Base-by-base conservation (phyloP, 2,797 vertebrate genomes). In the Synaphobranchus kaupii region DNA sequence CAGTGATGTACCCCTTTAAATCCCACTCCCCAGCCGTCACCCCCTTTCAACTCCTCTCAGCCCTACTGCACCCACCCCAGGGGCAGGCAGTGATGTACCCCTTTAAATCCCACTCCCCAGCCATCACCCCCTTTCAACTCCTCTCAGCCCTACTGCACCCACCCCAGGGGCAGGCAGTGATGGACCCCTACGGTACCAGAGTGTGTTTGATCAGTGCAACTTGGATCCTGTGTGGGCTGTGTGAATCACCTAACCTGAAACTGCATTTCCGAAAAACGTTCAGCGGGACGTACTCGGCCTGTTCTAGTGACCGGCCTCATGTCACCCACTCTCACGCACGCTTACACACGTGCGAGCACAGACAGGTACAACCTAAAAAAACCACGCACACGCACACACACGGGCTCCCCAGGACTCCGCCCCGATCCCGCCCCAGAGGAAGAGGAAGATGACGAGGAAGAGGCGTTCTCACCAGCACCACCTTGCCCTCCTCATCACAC, bases 401-500 rank as follows among this genome's bases (percentile, higher is more conserved):
- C 52, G 60, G 28, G 63, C 25, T 12, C 0, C 63, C n/a, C 63
- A n/a, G 63, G n/a, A 68, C 63, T 63, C 60, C 60, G 22, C 20
- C 6, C 63, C 8, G n/a, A 68, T 28, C 63, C 25, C 63, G 28
- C 25, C 63, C 6, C 63, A 68, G 63, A 68, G 9, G 8, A 68
- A 68, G 9, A 28, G 25, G n/a, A 28, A 68, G n/a, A 28, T 25
- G 63, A 28, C n/a, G 63, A 9, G 0, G n/a, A 28, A 28, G 9
- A 28, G 63, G 63, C 25, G 3, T 7, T 92, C 96, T 97, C 94
- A 99, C 98, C 89, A 97, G 97, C 86, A 99, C 94, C 8, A 96
- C 92, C 94, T 98, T 99, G 90, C 98, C 98, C 20, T 99, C 98
- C 92, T 99, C 97, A 1, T 98, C 95, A 84, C 98, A 99, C 91